Evolutionary conservation across 2,888 invertebrate species (phyloP).

Genomic region (Ectemnius lituratus): DNA sequence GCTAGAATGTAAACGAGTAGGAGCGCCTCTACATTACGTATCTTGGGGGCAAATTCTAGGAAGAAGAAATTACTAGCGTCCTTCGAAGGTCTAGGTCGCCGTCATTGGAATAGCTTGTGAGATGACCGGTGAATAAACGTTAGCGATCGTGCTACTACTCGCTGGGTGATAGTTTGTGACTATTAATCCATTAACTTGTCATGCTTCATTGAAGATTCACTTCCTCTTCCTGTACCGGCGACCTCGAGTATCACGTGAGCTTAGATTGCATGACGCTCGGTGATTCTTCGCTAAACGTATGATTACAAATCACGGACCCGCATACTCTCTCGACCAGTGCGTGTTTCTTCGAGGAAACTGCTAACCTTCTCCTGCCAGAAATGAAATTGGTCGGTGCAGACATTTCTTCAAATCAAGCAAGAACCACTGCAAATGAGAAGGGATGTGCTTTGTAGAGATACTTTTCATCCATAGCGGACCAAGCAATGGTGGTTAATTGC

Average conservation of each 20-base stretch:
- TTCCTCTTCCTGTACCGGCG: conserved; percentile 47
- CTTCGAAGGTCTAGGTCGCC: conserved; percentile 63
- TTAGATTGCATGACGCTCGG: conserved; percentile 65
- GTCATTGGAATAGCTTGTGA: conserved; percentile 44
- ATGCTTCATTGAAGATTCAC: conserved; percentile 56
- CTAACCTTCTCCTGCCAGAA: conserved; percentile 40
- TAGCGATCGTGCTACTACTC: conserved; percentile 10
- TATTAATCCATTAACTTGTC: conserved; percentile 70
- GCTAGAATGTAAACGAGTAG: conserved; percentile 47
- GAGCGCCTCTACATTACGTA: no score
- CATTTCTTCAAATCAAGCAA: conserved; percentile 25
- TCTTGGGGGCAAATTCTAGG: conserved; percentile 27
- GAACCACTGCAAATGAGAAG: conserved; percentile 19
- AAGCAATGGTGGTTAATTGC: no score
- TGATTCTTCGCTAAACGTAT: conserved; percentile 65
- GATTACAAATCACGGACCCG: conserved; percentile 61
- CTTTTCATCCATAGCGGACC: no score
- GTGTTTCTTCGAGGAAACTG: conserved; percentile 65
- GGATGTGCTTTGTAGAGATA: no score
- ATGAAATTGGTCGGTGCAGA: conserved; percentile 19
- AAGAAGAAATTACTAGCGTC: conserved; percentile 53
- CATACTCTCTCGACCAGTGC: conserved; percentile 21
- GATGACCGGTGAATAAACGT: conserved; percentile 21
- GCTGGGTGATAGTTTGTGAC: conserved; percentile 49
- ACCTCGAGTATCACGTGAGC: not conserved